Conservation (phyloP, 2,797 vertebrate species). For the Sebastes baramenuke region DNA sequence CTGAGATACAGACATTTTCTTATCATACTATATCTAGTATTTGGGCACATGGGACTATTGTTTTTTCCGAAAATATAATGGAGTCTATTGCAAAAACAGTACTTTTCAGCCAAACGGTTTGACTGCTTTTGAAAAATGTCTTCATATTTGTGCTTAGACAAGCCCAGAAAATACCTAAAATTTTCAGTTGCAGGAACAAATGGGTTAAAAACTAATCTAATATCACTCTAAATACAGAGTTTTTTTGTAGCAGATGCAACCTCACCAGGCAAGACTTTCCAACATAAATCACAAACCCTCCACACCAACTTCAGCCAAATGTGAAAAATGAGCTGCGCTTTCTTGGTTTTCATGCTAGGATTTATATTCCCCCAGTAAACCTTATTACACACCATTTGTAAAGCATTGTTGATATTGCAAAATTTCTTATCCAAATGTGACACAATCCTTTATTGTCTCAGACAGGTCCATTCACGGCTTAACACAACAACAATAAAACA, state of each 20-base stretch:
- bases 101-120: no score
- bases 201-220: not conserved
- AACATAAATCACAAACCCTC: constrained; percentile 60
- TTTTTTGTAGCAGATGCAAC: constrained; percentile 29
- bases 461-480: constrained; percentile 79
- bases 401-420: constrained; percentile 72
- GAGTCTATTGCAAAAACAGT: no score
- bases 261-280: constrained; percentile 21
- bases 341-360: constrained; percentile 57
- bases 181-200: no score
- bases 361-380: constrained; percentile 67
- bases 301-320: constrained; percentile 45
- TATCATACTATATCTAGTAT: no score
- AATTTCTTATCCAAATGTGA: constrained; percentile 70
- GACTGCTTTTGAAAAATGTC: no score
- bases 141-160: no score
- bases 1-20: no score
- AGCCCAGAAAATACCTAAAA: no score
- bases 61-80: no score
- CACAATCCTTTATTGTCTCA: constrained; percentile 76
- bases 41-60: no score
- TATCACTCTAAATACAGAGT: not conserved
- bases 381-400: constrained; percentile 69
- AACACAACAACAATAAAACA: constrained; percentile 79
- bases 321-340: constrained; percentile 57